Evolutionary conservation across 1,140 invertebrate species (phyloP), one percentile per base, ranked within the genome.

Genomic region (Lanistes nyassanus): DNA sequence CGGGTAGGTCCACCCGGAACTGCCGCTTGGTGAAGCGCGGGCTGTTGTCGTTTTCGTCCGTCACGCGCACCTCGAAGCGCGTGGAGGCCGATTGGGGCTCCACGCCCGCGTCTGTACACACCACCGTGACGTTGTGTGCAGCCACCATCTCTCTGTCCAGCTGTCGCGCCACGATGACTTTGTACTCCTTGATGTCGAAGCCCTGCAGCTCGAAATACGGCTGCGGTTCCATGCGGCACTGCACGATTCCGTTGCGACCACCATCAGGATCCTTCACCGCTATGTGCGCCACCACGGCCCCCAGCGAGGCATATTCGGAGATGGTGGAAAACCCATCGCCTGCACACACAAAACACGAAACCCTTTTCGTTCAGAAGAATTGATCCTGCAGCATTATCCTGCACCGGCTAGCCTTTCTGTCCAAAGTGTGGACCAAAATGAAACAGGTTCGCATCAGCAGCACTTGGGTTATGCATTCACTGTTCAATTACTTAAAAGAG

Each of bases 11-110:
- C 2, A 75, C 77, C 26, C 71, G 75, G 67, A 79, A 83, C 16
- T 60, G 65, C 3, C 68, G 51, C 26, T 81, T 65, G 13, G 62
- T 36, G 89, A 98, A 98, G 76, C 92, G 90, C 0, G 97, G 97
- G 36, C 92, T 91, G 86, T 97, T 94, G 88, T 98, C 96, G 87
- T 98, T 98, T 78, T 95, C 94, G 87, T 98, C 97, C 42, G 94
- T 89, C 34, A 98, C 94, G 83, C 94, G 93, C 51, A 98, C 91
- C 4, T 92, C 91, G 75, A 97, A 93, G 87, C 94, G 92, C n/a
- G 93, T 92, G 65, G 95, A 91, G 0, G 93, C 92, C 26, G 92
- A 94, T 6, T 95, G 88, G 9, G 93, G 92, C 37, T 95, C 94
- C 80, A 92, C 93, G 4, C 93, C 94, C 75, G 93, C 91, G 1